Percentiles rank a stretch among this genome's conserved stretches.
Conservation (phyloP, 1,140 invertebrate genomes). For the Bombus haemorrhoidalis region DNA sequence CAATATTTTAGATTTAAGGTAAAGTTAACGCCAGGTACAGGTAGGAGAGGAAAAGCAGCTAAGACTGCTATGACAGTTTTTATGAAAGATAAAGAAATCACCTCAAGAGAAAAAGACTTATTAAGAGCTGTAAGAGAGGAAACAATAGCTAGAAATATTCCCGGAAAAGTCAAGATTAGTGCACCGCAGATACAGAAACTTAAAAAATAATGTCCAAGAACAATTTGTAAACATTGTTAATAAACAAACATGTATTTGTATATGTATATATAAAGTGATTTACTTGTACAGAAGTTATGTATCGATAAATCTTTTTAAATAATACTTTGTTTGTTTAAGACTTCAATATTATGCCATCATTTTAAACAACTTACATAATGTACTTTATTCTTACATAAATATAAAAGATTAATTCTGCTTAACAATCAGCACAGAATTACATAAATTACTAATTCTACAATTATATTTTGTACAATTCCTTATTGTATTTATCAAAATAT, state of each 20-base stretch:
- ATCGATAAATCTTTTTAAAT: slow-evolving; percentile 7
- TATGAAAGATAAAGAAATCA: slow-evolving; percentile 90
- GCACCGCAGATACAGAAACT: slow-evolving; percentile 89
- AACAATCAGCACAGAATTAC: not conserved
- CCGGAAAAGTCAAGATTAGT: slow-evolving; percentile 98
- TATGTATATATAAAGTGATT: slow-evolving; percentile 19
- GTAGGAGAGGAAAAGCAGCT: slow-evolving; percentile 97
- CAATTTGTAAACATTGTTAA: slow-evolving; percentile 7
- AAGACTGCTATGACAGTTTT: slow-evolving; percentile 96
- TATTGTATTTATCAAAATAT: slow-evolving; percentile 28
- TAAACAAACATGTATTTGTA: slow-evolving; percentile 20
- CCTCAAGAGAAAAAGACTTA: slow-evolving; percentile 94
- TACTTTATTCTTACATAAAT: not conserved
- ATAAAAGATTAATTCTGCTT: slow-evolving; percentile 4
- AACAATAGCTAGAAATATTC: slow-evolving; percentile 95
- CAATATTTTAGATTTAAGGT: slow-evolving; percentile 91
- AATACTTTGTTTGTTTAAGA: not conserved
- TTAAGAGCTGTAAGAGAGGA: slow-evolving; percentile 97
- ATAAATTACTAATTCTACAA: slow-evolving; percentile 1
- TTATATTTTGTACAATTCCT: slow-evolving; percentile 19
- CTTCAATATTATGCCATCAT: not conserved
- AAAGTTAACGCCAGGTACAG: slow-evolving; percentile 96
- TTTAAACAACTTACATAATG: not conserved
- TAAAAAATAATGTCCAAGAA: slow-evolving; percentile 65
- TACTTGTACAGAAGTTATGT: slow-evolving; percentile 25